Evolutionary conservation across 2,888 invertebrate species (phyloP).

Genomic region (Troglohyphantes excavatus): DNA sequence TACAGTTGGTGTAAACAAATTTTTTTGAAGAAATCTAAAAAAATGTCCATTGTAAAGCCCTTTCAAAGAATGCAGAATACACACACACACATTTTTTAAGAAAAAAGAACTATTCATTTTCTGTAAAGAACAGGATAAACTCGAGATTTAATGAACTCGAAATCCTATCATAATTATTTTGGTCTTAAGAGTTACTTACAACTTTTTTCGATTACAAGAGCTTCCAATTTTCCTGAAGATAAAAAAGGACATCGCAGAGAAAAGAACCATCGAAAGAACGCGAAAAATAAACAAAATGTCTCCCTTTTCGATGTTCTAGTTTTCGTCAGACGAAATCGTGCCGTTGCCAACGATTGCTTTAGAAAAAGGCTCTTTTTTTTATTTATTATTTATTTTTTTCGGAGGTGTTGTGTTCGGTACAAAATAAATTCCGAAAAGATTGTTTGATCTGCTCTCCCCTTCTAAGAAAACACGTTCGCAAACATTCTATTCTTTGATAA

Average conservation of each 20-base stretch:
- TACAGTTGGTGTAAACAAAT: too few species aligned
- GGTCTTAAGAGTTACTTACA: conserved; percentile 24
- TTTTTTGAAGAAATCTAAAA: too few species aligned
- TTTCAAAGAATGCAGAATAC: too few species aligned
- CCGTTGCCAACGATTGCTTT: conserved; percentile 43
- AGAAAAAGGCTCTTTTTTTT: conserved; percentile 36
- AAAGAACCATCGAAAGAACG: not conserved
- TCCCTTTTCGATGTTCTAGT: not conserved
- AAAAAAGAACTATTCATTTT: too few species aligned
- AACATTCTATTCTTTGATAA: conserved; percentile 33
- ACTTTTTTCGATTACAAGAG: conserved; percentile 39
- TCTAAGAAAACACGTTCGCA: not conserved
- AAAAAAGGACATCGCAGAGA: not conserved
- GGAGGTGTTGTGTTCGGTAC: conserved; percentile 37
- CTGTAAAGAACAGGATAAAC: too few species aligned
- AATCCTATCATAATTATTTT: conserved; percentile 42
- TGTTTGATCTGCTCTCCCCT: conserved; percentile 17
- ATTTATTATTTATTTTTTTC: not conserved
- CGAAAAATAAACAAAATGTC: conserved; percentile 5
- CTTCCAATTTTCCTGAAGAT: not conserved
- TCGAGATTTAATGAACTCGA: conserved; percentile 22
- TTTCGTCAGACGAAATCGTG: conserved; percentile 37
- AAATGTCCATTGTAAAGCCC: too few species aligned
- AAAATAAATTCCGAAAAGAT: conserved; percentile 17
- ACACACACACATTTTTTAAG: too few species aligned